Evolutionary conservation across 2,113 vertebrate species (phyloP).

Genomic region (Alethe castanea): DNA sequence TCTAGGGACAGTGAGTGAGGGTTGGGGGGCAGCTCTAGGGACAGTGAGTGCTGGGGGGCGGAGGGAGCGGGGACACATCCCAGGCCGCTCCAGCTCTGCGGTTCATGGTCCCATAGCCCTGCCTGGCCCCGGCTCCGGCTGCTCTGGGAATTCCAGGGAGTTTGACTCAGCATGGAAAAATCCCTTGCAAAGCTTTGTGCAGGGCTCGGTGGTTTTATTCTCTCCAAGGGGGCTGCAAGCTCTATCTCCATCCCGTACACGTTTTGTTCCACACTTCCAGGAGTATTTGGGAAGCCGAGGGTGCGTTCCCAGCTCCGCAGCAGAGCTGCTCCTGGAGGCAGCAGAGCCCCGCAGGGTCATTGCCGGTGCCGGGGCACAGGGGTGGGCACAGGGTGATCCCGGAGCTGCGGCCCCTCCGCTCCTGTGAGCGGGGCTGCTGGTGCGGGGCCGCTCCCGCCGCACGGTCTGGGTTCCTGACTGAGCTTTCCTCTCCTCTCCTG

Average conservation of each 20-base stretch:
- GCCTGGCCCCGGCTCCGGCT: background rate
- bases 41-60: conserved; percentile 56
- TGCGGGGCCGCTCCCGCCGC: background rate
- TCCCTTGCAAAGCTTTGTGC: background rate
- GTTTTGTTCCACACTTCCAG: fast-evolving
- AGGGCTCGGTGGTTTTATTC: background rate
- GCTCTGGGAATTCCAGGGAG: background rate
- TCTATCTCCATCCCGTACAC: background rate
- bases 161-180: background rate
- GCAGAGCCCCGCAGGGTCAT: fast-evolving
- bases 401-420: fast-evolving
- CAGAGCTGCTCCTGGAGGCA: background rate
- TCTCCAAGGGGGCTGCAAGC: background rate
- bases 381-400: fast-evolving
- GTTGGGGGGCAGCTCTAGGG: background rate
- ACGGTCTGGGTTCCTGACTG: fast-evolving
- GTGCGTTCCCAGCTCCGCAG: fast-evolving
- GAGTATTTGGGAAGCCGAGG: fast-evolving
- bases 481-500: background rate
- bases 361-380: fast-evolving
- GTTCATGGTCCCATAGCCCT: fast-evolving
- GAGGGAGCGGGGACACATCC: fast-evolving
- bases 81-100: fast-evolving
- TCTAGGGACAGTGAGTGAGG: conserved; percentile 55
- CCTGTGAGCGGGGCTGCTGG: fast-evolving